These are phyloP conservation scores for Graphium colonna DNA, from an alignment of 2,888 invertebrate genomes.

Conservation along the genomic window DNA sequence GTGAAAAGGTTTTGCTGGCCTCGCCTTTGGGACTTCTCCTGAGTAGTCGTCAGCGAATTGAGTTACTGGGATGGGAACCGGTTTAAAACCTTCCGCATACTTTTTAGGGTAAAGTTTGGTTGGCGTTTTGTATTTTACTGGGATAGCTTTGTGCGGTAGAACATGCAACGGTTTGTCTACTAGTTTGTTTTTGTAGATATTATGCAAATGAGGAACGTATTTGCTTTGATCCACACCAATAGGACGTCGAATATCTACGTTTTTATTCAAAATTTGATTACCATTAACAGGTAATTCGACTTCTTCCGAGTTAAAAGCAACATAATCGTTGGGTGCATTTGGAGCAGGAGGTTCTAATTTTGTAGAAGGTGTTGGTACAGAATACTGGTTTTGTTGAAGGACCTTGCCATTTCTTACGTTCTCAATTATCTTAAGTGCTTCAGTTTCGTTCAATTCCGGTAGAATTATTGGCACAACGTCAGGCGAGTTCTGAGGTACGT, in stretches of 20 bases:
- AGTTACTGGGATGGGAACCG: slow-evolving; percentile 61
- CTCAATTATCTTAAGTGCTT: slow-evolving; percentile 25
- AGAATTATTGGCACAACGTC: slow-evolving; percentile 30
- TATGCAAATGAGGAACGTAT: slow-evolving; percentile 9
- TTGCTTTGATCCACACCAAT: slow-evolving; percentile 3
- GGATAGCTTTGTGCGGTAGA: slow-evolving; percentile 47
- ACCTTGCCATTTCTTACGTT: slow-evolving; percentile 39
- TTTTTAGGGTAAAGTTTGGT: slow-evolving; percentile 81
- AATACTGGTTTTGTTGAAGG: slow-evolving; percentile 29
- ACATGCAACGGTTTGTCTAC: slow-evolving; percentile 44
- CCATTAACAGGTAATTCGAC: slow-evolving; percentile 54
- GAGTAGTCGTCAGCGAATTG: slow-evolving; percentile 49
- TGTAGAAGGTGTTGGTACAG: slow-evolving; percentile 49
- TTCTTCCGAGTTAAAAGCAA: slow-evolving; percentile 55
- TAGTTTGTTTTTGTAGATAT: slow-evolving; percentile 29
- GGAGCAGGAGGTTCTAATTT: slow-evolving; percentile 56
- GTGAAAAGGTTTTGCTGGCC: slow-evolving; percentile 60
- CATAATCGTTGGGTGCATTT: slow-evolving; percentile 55
- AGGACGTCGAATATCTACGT: slow-evolving; percentile 1
- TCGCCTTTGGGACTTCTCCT: slow-evolving; percentile 63
- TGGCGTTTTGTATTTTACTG: slow-evolving; percentile 58
- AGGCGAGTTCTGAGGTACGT: slow-evolving; percentile 35
- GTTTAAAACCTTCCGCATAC: slow-evolving; percentile 70
- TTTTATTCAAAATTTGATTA: slow-evolving; percentile 6
- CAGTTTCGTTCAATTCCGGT: slow-evolving; percentile 30